Evolutionary conservation across 1,140 invertebrate genomes (phyloP).

Genomic region (Rhopalosiphum maidis): DNA sequence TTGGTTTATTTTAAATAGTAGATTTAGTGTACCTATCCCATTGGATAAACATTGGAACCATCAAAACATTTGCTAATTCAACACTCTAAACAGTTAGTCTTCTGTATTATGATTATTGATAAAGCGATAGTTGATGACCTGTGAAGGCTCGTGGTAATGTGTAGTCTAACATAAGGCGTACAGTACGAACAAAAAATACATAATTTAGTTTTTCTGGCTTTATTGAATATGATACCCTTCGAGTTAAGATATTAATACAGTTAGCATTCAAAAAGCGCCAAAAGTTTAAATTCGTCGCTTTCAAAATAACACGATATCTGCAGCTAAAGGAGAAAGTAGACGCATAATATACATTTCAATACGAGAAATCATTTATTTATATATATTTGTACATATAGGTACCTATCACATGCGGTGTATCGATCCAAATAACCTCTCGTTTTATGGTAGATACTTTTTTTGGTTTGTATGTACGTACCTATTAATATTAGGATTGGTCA

Average conservation of each 20-base stretch:
- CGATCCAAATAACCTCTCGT: not conserved
- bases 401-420: not conserved
- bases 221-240: not conserved
- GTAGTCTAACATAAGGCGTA: too few relatives aligned
- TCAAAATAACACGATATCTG: not conserved
- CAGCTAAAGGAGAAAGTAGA: not conserved
- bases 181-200: not conserved
- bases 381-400: not conserved
- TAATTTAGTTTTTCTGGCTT: not conserved
- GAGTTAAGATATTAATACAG: not conserved
- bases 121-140: not conserved
- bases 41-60: not conserved
- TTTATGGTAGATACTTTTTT: not conserved
- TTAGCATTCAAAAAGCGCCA: not conserved
- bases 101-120: not conserved
- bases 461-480: not conserved
- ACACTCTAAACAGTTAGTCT: not conserved
- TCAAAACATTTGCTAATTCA: not conserved
- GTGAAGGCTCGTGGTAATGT: not conserved
- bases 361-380: not conserved
- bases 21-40: too few relatives aligned
- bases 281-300: not conserved
- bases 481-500: conserved; percentile 1
- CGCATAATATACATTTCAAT: not conserved
- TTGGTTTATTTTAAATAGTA: not conserved